A percentile compares a stretch with the other conserved stretches of the same genome.
Conservation (phyloP, 2,888 invertebrate genomes). For the Mesorhabditis sp. region DNA sequence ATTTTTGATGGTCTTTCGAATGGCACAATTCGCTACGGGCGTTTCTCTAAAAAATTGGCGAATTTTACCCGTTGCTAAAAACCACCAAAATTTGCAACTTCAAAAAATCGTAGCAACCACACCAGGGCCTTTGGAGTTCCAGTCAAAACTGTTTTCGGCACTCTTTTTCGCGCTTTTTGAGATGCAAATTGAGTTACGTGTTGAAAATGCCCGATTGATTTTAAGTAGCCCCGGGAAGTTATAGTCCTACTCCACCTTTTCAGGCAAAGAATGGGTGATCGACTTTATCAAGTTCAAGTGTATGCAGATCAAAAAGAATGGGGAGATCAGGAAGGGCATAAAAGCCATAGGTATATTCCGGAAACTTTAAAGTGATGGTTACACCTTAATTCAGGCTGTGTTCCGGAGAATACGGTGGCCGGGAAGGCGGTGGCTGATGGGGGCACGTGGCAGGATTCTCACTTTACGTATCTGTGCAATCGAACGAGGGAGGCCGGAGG, state of each 20-base stretch:
- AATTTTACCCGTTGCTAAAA: no score
- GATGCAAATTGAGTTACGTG: no score
- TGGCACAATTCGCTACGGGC: no score
- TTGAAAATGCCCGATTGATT: no score
- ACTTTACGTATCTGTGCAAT: slow-evolving; percentile 4
- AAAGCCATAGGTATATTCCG: not conserved
- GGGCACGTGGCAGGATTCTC: not conserved
- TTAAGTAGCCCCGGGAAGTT: no score
- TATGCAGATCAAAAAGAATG: not conserved
- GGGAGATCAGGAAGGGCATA: not conserved
- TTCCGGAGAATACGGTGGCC: not conserved
- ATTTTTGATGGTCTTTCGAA: no score
- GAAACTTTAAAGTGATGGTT: not conserved
- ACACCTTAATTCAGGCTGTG: not conserved
- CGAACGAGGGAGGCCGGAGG: not conserved
- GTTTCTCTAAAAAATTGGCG: no score
- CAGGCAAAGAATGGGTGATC: slow-evolving; percentile 1
- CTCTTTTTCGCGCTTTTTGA: no score
- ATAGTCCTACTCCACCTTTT: not conserved
- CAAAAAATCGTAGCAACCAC: no score
- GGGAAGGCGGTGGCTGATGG: not conserved
- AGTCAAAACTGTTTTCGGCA: no score
- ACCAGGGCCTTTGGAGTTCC: no score
- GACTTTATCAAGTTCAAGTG: slow-evolving; percentile 1
- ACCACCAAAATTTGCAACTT: no score